Evolutionary conservation across 2,113 vertebrate species (phyloP).

Genomic region (Hemichromis elongatus): DNA sequence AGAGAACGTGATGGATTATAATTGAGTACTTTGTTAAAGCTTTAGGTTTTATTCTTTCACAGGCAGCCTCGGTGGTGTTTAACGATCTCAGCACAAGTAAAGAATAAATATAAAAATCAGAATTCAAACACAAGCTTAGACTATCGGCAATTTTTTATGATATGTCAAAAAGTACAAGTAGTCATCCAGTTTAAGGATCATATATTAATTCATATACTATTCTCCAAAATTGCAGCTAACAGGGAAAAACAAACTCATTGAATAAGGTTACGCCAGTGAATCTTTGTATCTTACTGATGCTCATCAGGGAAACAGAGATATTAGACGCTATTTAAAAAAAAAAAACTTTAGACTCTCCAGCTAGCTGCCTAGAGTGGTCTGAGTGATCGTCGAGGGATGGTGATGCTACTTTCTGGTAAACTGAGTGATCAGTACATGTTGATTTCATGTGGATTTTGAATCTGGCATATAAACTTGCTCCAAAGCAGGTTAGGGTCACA

Average conservation of each 20-base stretch:
- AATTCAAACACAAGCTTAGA: not conserved
- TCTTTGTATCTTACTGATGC: not conserved
- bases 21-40: not conserved
- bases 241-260: not conserved
- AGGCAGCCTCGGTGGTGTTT: not conserved
- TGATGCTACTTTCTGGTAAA: not conserved
- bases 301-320: rapidly evolving
- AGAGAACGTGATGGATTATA: not conserved
- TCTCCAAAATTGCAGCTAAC: not conserved
- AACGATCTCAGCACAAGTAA: not conserved
- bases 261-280: not conserved
- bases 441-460: not conserved
- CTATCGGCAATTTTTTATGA: not conserved
- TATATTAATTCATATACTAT: not conserved
- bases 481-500: not conserved
- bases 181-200: not conserved
- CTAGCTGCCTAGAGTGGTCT: not conserved
- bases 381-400: not conserved
- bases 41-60: no score
- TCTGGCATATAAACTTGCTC: not conserved
- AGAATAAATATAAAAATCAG: not conserved
- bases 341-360: not conserved
- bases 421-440: not conserved
- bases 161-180: not conserved
- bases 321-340: not conserved